These are phyloP conservation scores for Odontothrips loti DNA, from an alignment of 2,888 invertebrate species.

Conservation along the genomic window DNA sequence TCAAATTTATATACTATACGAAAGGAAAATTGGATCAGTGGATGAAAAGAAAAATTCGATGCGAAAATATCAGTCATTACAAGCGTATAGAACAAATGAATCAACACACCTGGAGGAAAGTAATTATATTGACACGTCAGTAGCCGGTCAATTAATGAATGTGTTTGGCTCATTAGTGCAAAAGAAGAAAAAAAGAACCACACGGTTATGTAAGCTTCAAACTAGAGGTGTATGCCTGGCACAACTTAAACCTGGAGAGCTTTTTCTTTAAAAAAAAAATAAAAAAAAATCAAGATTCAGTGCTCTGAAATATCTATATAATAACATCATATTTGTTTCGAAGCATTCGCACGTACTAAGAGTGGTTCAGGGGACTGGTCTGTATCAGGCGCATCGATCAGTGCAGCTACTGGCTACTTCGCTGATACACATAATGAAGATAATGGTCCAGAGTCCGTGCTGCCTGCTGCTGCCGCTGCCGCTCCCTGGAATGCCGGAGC, in stretches of 20 bases:
- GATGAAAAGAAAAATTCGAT: not conserved
- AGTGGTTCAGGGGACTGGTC: not conserved
- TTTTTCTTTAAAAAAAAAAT: too few relatives aligned
- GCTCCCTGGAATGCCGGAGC: conserved; percentile 10
- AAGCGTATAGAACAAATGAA: too few relatives aligned
- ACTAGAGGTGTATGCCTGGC: too few relatives aligned
- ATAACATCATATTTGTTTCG: not conserved
- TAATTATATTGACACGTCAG: too few relatives aligned
- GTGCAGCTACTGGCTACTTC: conserved; percentile 15
- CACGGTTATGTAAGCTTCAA: too few relatives aligned
- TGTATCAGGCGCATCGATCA: conserved; percentile 1
- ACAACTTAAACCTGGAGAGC: too few relatives aligned
- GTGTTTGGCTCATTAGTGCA: too few relatives aligned
- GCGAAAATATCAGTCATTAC: not conserved
- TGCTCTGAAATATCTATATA: not conserved
- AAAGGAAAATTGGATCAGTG: not conserved
- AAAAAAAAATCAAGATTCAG: not conserved
- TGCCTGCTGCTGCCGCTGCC: not conserved
- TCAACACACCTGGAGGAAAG: too few relatives aligned
- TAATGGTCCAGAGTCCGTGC: not conserved
- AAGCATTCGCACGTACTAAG: conserved; percentile 18
- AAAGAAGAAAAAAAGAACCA: too few relatives aligned
- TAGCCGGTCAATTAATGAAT: too few relatives aligned
- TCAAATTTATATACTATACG: not conserved
- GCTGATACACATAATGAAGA: conserved; percentile 25